Percentiles rank a stretch among this genome's conserved stretches.
Evolutionary conservation across 2,113 vertebrate species (phyloP).

Genomic region (human): DNA sequence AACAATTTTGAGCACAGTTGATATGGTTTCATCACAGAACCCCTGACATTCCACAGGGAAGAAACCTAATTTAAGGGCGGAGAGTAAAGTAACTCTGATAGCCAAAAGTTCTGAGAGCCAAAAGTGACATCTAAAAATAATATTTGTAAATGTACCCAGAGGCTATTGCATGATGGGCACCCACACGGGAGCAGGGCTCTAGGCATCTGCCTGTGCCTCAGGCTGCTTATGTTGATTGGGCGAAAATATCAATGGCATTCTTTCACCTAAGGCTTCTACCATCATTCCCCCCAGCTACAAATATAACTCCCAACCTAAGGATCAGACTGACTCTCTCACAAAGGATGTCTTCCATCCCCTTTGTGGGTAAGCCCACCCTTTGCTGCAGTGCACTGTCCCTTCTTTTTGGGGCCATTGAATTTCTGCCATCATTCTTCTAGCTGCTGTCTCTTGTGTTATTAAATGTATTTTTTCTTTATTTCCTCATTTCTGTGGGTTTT

Average conservation of each 20-base stretch:
- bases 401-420: background rate
- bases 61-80: constrained; percentile 47
- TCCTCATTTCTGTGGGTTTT: background rate
- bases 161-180: constrained; percentile 56
- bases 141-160: constrained; percentile 75
- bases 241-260: constrained; percentile 64
- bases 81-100: constrained; percentile 38
- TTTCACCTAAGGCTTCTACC: constrained; percentile 24
- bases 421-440: background rate
- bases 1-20: constrained; percentile 10
- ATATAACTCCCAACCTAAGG: background rate
- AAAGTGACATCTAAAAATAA: constrained; percentile 74
- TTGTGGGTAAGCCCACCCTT: accelerated
- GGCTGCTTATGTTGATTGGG: constrained; percentile 72
- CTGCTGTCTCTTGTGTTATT: background rate
- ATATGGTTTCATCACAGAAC: constrained; percentile 53
- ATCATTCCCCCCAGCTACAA: constrained; percentile 6
- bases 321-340: background rate
- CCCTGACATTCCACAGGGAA: constrained; percentile 30
- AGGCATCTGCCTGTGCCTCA: constrained; percentile 60
- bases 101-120: constrained; percentile 63
- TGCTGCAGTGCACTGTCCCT: background rate
- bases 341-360: background rate
- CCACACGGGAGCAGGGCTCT: constrained; percentile 55
- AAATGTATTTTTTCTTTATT: background rate